These are phyloP conservation scores for Burhinus oedicnemus DNA, from an alignment of 2,113 vertebrate genomes.

Conservation along the genomic window DNA sequence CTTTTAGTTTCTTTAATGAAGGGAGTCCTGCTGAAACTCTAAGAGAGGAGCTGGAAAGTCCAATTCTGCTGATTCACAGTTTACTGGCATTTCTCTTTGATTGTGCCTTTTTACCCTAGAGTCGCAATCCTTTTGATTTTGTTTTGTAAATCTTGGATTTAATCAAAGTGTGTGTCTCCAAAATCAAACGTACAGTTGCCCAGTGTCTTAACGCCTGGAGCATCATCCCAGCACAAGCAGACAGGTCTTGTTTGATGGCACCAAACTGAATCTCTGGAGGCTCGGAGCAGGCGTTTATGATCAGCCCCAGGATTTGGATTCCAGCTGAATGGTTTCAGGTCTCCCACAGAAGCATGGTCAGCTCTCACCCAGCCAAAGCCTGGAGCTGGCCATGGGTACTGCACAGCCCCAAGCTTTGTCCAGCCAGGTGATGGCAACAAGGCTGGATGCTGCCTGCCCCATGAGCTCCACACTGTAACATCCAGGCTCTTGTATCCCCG, in stretches of 20 bases:
- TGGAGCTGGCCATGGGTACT: fast-evolving
- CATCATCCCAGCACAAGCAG: background rate
- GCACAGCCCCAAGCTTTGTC: background rate
- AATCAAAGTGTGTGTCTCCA: background rate
- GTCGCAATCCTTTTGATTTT: background rate
- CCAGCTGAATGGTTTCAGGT: background rate
- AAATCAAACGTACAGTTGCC: background rate
- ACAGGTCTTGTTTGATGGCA: background rate
- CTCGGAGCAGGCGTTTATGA: fast-evolving
- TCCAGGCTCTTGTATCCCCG: background rate
- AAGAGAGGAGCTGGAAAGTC: background rate
- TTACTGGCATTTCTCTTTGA: background rate
- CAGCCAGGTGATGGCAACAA: background rate
- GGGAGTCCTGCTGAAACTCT: background rate
- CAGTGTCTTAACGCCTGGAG: background rate
- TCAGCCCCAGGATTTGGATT: background rate
- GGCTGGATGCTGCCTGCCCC: background rate
- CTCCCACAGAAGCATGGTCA: background rate
- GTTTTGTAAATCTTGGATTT: background rate
- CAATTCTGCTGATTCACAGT: background rate
- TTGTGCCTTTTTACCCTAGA: background rate
- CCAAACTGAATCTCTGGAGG: background rate
- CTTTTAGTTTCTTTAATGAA: background rate
- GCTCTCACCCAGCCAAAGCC: background rate
- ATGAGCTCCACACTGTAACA: background rate